A percentile compares a stretch with the other conserved stretches of the same genome.
Evolutionary conservation across 2,797 vertebrate genomes (phyloP).

Genomic region (Columba guinea): DNA sequence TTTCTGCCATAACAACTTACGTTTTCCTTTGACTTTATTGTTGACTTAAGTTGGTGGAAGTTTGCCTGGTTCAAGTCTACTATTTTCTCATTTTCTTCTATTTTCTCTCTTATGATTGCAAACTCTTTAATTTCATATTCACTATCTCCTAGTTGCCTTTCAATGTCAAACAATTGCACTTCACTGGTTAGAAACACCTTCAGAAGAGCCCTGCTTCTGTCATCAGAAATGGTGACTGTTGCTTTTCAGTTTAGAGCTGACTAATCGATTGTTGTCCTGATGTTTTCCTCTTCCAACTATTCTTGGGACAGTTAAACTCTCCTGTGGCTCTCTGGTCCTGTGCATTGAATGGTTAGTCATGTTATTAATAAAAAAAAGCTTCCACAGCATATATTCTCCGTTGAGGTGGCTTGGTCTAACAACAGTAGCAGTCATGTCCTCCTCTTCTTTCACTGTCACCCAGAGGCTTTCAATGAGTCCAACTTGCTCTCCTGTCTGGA

Average conservation of each 20-base stretch:
- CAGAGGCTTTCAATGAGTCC: neutral
- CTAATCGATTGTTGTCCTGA: neutral
- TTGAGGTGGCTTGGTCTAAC: neutral
- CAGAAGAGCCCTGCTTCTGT: neutral
- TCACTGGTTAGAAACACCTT: neutral
- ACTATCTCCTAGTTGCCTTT: neutral
- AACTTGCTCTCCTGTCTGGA: neutral
- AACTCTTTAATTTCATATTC: neutral
- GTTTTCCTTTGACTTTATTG: neutral
- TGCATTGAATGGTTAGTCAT: neutral
- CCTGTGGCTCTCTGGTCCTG: neutral
- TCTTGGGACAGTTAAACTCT: neutral
- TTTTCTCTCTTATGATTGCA: neutral
- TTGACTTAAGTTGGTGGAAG: neutral
- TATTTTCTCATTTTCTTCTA: neutral
- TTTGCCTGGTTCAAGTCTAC: neutral
- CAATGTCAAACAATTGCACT: neutral
- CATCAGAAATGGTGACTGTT: neutral
- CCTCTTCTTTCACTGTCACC: neutral
- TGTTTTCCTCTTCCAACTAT: neutral
- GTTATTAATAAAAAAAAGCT: neutral
- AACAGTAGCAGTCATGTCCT: neutral
- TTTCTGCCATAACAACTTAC: neutral
- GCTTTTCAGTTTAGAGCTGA: neutral
- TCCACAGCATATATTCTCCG: neutral